Percentiles rank a stretch among this genome's conserved stretches.
Conservation (phyloP, 2,113 vertebrate species). For the Zosterops hypoxanthus region DNA sequence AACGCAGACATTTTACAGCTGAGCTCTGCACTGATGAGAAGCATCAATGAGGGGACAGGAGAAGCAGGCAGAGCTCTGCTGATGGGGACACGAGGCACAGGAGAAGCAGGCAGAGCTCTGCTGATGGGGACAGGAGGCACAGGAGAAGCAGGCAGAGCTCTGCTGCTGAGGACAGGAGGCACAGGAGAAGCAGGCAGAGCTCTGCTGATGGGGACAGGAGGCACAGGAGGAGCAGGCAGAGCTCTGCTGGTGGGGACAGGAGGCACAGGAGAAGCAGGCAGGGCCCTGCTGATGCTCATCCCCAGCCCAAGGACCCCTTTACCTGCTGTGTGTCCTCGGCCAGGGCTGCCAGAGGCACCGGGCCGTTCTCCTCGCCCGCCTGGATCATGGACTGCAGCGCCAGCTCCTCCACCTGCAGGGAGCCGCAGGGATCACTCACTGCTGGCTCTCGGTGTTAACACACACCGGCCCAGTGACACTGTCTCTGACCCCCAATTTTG, state of each 20-base stretch:
- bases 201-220: too few species aligned
- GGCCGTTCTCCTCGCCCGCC: conserved; percentile 10
- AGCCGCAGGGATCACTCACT: not conserved
- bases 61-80: not conserved
- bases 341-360: not conserved
- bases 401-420: conserved; percentile 78
- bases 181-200: too few species aligned
- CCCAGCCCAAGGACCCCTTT: not conserved
- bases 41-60: accelerated
- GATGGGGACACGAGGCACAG: accelerated
- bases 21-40: not conserved
- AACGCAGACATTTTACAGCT: not conserved
- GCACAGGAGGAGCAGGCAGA: too few species aligned
- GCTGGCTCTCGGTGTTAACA: accelerated
- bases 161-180: too few species aligned
- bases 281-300: not conserved
- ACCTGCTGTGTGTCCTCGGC: conserved; percentile 48
- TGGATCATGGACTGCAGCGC: conserved; percentile 79
- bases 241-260: accelerated
- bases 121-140: too few species aligned
- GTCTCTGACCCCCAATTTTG: accelerated
- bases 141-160: too few species aligned
- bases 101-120: too few species aligned
- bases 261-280: not conserved
- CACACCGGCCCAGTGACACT: accelerated